Base-by-base conservation (phyloP, 1,140 invertebrate species). In the Megalonaias nervosa region DNA sequence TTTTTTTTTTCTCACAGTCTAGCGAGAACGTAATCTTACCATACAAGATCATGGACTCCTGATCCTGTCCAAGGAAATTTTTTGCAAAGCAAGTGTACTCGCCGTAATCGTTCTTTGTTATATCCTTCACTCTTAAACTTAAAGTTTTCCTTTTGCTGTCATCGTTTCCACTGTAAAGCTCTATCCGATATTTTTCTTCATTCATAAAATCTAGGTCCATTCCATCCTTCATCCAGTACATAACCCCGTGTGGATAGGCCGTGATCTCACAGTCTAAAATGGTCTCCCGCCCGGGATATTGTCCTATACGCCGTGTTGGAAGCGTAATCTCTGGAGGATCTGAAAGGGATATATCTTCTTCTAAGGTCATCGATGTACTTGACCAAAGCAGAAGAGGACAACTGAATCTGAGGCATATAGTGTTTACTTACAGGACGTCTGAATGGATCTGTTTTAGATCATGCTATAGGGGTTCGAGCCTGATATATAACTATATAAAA, bases 261-360 rank as follows among this genome's bases (percentile, higher is more conserved):
- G 98, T 97, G 1, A 97, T 94, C 87, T 95, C 94, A 85, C 97
- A 98, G 89, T 97, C 95, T 1, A 98, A 90, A 21, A 94, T 92
- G 70, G 94, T 90, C 69, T 89, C 84, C 62, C 84, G 85, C 23
- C 87, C 88, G 13, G 77, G 26, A 23, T 67, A 74, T 70, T 90
- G 89, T 0, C 87, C 86, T 48, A 90, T 86, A 48, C 85, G 68
- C 68, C 74, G 81, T 60, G 85, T 89, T 6, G 81, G 84, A n/a
- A 90, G 75, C 12, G 57, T 58, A 19, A 90, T 84, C 77, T 90
- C 89, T 13, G 89, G 89, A 16, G 84, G 80, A 82, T 89, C 89
- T 90, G 76, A 48, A 85, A 83, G 55, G 26, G 19, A 60, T 6
- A 14, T 68, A 16, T 68, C n/a, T 9, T n/a, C 31, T 67, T 67